A percentile compares a stretch with the other conserved stretches of the same genome.
These are phyloP conservation scores for Lomographa bimaculata DNA, from an alignment of 2,888 invertebrate genomes.

Conservation along the genomic window DNA sequence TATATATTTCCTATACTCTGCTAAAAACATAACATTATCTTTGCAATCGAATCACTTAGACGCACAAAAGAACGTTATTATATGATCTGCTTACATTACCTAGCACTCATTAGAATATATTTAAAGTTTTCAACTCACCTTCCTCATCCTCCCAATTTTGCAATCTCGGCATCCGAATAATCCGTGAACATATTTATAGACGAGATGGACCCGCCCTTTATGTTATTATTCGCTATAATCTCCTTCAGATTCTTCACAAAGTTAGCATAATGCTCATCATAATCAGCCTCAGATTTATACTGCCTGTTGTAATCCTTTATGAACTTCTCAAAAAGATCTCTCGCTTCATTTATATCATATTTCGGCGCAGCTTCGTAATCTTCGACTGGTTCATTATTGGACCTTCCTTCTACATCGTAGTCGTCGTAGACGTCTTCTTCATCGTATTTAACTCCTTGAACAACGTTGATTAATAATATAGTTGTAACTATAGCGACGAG, in stretches of 20 bases:
- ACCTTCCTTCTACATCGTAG: conserved; percentile 8
- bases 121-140: conserved; percentile 17
- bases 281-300: conserved; percentile 50
- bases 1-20: too few species aligned
- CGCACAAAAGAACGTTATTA: too few species aligned
- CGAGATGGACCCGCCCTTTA: conserved; percentile 34
- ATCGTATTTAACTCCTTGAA: conserved; percentile 21
- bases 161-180: conserved; percentile 41
- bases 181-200: conserved; percentile 64
- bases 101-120: too few species aligned
- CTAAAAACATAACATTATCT: too few species aligned
- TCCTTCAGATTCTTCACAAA: conserved; percentile 55
- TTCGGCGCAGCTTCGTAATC: conserved; percentile 37
- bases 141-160: conserved; percentile 21
- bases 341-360: conserved; percentile 57
- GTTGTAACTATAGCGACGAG: conserved; percentile 28
- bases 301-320: conserved; percentile 47
- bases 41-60: too few species aligned
- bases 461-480: conserved; percentile 29
- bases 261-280: conserved; percentile 44
- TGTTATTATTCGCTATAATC: conserved; percentile 55
- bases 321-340: conserved; percentile 51
- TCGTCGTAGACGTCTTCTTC: conserved; percentile 27
- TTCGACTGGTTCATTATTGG: conserved; percentile 17
- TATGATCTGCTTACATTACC: too few species aligned